phyloP scores from a whole-genome alignment of 2,797 vertebrate species.

The Tympanoctomys barrerae region DNA sequence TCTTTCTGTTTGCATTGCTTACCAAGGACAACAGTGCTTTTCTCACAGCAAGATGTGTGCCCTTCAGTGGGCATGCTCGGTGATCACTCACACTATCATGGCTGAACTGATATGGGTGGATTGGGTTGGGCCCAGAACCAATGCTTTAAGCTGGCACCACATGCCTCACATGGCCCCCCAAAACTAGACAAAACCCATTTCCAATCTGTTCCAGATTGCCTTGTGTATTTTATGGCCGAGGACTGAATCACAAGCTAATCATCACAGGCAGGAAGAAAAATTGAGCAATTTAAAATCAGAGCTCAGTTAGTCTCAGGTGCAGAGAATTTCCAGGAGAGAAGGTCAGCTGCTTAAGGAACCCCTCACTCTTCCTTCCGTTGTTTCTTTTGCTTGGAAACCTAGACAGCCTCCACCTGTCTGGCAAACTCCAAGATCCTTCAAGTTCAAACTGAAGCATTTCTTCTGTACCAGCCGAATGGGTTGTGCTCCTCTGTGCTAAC shows the following conservation, averaged over 20 bases:
- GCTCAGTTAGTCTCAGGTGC: not conserved
- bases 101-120: slow-evolving; percentile 18
- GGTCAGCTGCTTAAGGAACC: too few species aligned
- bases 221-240: slow-evolving; percentile 47
- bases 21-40: slow-evolving; percentile 43
- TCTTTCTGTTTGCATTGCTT: not conserved
- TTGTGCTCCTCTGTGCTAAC: not conserved
- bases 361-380: not conserved
- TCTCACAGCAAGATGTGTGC: slow-evolving; percentile 57
- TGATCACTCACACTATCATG: slow-evolving; percentile 60
- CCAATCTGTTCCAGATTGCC: slow-evolving; percentile 62
- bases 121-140: slow-evolving; percentile 46
- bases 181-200: slow-evolving; percentile 66
- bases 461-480: not conserved
- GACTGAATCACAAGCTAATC: slow-evolving; percentile 45
- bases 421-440: not conserved
- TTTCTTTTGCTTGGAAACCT: not conserved
- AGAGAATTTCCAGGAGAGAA: not conserved
- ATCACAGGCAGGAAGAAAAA: not conserved
- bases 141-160: slow-evolving; percentile 56
- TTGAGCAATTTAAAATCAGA: not conserved
- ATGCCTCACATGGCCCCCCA: slow-evolving; percentile 1
- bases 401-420: not conserved
- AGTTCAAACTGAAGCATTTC: not conserved
- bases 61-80: slow-evolving; percentile 8